Conservation (phyloP, 2,797 vertebrate genomes). For the Sorex maritimensis region DNA sequence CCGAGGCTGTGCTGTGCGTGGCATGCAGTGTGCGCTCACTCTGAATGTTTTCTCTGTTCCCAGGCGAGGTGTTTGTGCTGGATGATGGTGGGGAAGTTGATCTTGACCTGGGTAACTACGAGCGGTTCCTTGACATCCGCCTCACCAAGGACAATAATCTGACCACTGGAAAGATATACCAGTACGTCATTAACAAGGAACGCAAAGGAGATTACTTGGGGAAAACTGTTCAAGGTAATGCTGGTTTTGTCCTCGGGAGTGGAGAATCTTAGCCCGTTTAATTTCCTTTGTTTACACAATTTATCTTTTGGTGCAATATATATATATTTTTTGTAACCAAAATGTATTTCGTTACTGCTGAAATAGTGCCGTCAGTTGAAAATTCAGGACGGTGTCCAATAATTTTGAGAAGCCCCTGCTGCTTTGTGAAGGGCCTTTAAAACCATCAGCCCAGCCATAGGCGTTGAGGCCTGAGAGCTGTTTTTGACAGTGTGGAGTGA, state of each 20-base stretch:
- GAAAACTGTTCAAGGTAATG: slow-evolving; percentile 97
- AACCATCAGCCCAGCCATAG: not conserved
- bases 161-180: slow-evolving; percentile 98
- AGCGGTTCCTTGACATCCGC: slow-evolving; percentile 97
- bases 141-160: slow-evolving; percentile 98
- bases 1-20: not conserved
- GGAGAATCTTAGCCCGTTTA: slow-evolving; percentile 51
- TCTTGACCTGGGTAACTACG: slow-evolving; percentile 97
- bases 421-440: not conserved
- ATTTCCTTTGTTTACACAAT: slow-evolving; percentile 38
- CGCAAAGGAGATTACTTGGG: slow-evolving; percentile 97
- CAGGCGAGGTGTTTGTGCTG: slow-evolving; percentile 98
- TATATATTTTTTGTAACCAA: not conserved
- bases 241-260: slow-evolving; percentile 15
- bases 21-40: not conserved
- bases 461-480: slow-evolving; percentile 19
- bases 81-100: slow-evolving; percentile 98
- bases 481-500: not conserved
- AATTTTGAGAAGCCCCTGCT: not conserved
- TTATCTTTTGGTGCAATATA: not conserved
- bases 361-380: not conserved
- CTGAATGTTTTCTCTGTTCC: not conserved
- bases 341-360: not conserved
- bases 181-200: slow-evolving; percentile 98
- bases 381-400: not conserved